A percentile compares a stretch with the other conserved stretches of the same genome.
phyloP scores from a whole-genome alignment of 2,113 vertebrate genomes.

The rabbit (Oryctolagus cuniculus) region mOryCun1.1 NC_091452.1:12634501-12635000 shows the following conservation, averaged over 20 bases:
- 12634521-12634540: too few relatives aligned
- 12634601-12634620: slow-evolving; percentile 12
- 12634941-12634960: neutral
- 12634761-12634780: neutral
- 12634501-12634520: too few relatives aligned
- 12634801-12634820: slow-evolving; percentile 33
- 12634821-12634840: neutral
- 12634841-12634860: slow-evolving; percentile 23
- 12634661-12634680: neutral
- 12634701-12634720: slow-evolving; percentile 1
- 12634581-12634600: neutral
- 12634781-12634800: slow-evolving; percentile 9
- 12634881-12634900: neutral
- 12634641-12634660: slow-evolving; percentile 35
- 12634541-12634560: too few relatives aligned
- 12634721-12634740: neutral
- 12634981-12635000: slow-evolving; percentile 20
- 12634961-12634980: slow-evolving; percentile 14
- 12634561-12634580: too few relatives aligned
- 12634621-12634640: slow-evolving; percentile 21
- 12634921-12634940: slow-evolving; percentile 32
- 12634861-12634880: slow-evolving; percentile 5
- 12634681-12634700: slow-evolving; percentile 12
- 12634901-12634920: neutral
- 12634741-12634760: neutral